Percentiles rank a stretch among this genome's conserved stretches.
phyloP scores from a whole-genome alignment of 2,888 invertebrate species.

The Lithophane socia region DNA sequence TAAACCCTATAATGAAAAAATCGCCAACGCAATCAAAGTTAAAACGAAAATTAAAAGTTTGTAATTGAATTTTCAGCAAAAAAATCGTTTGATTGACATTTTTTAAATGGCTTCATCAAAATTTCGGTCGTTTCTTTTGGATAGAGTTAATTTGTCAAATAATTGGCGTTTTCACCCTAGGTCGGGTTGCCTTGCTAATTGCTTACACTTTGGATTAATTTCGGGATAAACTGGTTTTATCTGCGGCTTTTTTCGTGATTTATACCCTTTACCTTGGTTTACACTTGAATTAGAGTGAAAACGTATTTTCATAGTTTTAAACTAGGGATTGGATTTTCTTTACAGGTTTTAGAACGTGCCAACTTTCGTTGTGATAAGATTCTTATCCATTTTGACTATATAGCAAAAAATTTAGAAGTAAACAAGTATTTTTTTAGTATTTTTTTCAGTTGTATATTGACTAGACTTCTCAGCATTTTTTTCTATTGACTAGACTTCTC shows the following conservation, averaged over 20 bases:
- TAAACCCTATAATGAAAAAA: conserved; percentile 10
- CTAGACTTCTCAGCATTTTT: too few species aligned
- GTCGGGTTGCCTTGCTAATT: conserved; percentile 22
- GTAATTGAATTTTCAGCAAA: conserved; percentile 41
- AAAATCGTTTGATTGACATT: conserved; percentile 14
- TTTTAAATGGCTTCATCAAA: conserved; percentile 33
- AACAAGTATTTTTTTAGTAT: neutral
- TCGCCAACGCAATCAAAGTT: conserved; percentile 27
- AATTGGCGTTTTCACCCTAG: conserved; percentile 26
- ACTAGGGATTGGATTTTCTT: neutral
- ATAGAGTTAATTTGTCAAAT: conserved; percentile 50
- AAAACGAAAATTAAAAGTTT: conserved; percentile 35
- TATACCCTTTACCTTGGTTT: neutral
- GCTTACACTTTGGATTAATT: conserved; percentile 18
- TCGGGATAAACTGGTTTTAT: conserved; percentile 26
- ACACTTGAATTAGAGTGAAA: neutral
- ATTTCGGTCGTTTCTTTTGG: conserved; percentile 28
- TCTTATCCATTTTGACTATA: neutral
- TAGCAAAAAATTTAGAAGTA: neutral
- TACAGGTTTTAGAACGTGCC: neutral
- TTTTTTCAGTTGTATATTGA: too few species aligned
- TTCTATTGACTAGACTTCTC: too few species aligned
- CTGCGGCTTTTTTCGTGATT: neutral
- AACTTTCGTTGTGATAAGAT: neutral
- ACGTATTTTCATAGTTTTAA: neutral